phyloP scores from a whole-genome alignment of 2,888 invertebrate genomes.

The Lordiphosa fenestrarum region DNA sequence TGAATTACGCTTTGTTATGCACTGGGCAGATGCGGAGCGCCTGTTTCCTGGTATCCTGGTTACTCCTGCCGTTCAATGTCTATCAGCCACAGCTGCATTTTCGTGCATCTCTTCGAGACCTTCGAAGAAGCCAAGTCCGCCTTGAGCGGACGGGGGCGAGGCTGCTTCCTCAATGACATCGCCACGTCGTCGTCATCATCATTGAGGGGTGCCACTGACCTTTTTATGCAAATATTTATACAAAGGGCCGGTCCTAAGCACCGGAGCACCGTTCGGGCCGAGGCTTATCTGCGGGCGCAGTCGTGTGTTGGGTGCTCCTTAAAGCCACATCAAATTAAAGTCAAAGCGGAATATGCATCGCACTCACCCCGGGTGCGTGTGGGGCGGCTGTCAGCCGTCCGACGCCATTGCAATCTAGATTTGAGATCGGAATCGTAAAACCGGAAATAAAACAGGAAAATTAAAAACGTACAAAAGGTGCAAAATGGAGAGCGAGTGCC shows the following conservation, averaged over 20 bases:
- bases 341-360: background rate
- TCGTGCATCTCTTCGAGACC: conserved; percentile 24
- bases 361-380: background rate
- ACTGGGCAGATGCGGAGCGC: background rate
- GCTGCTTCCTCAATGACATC: conserved; percentile 33
- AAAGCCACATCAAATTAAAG: too few species aligned
- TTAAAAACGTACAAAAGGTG: conserved; percentile 80
- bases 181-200: background rate
- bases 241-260: conserved; percentile 25
- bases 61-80: conserved; percentile 29
- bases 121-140: conserved; percentile 9
- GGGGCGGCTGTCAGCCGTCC: conserved; percentile 8
- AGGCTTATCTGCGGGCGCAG: conserved; percentile 5
- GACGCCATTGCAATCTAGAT: conserved; percentile 74
- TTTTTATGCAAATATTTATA: conserved; percentile 79
- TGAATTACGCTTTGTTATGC: conserved; percentile 16
- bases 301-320: background rate
- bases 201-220: conserved; percentile 76
- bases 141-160: conserved; percentile 21
- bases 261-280: background rate
- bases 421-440: conserved; percentile 79
- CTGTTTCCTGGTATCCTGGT: conserved; percentile 7
- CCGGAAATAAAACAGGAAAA: conserved; percentile 81
- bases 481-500: conserved; percentile 54
- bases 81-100: conserved; percentile 41